Percentiles rank a stretch among this genome's conserved stretches.
Conservation (phyloP, 2,113 vertebrate genomes). For the Antechinus flavipes region DNA sequence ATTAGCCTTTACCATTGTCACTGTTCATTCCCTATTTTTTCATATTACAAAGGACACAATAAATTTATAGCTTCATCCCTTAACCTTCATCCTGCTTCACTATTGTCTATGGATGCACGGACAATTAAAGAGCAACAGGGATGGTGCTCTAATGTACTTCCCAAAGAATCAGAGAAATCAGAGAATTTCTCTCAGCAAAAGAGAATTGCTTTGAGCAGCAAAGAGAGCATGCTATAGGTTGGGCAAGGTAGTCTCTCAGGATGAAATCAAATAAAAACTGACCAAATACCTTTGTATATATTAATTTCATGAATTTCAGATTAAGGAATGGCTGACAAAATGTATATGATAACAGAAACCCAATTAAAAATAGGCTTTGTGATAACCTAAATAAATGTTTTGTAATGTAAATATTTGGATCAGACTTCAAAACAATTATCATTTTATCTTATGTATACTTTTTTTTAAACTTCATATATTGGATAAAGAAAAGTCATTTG, state of each 20-base stretch:
- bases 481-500: not conserved
- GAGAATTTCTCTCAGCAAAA: too few relatives aligned
- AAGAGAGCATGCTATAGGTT: not conserved
- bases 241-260: not conserved
- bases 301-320: not conserved
- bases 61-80: not conserved
- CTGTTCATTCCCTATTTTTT: not conserved
- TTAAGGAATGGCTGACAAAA: not conserved
- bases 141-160: not conserved
- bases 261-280: not conserved
- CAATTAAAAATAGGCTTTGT: not conserved
- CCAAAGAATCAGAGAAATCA: not conserved
- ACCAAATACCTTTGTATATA: not conserved
- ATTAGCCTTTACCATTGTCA: not conserved
- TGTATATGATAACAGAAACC: not conserved
- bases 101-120: not conserved
- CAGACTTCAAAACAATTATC: not conserved
- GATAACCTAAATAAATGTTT: not conserved
- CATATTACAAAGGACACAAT: not conserved
- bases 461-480: not conserved
- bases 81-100: not conserved
- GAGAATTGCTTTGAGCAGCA: not conserved
- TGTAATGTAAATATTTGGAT: not conserved
- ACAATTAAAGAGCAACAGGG: not conserved
- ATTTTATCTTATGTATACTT: not conserved